Conservation (phyloP, 2,888 invertebrate species). For the Erebia ligea region DNA sequence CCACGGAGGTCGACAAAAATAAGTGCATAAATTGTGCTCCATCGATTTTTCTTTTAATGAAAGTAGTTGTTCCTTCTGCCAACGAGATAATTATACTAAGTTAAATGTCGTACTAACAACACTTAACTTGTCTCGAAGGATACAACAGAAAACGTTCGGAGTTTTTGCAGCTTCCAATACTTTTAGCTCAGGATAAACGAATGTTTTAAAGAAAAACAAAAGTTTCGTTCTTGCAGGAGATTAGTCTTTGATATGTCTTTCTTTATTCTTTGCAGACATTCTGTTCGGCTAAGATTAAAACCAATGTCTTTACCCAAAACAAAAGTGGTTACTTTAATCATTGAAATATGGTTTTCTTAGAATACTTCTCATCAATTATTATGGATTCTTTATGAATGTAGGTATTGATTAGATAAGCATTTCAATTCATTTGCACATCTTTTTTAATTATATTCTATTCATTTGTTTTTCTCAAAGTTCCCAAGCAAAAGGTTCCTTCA, state of each 20-base stretch:
- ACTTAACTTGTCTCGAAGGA: neutral
- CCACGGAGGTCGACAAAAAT: too few relatives aligned
- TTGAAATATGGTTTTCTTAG: neutral
- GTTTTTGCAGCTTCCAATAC: conserved; percentile 2
- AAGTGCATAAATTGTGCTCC: too few relatives aligned
- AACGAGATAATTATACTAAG: neutral
- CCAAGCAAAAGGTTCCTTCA: too few relatives aligned
- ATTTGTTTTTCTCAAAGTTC: too few relatives aligned
- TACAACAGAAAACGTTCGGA: neutral
- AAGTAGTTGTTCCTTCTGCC: neutral
- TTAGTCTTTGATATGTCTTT: neutral
- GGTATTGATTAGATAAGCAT: too few relatives aligned
- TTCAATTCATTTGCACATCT: too few relatives aligned
- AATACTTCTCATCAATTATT: neutral
- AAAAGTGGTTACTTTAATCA: neutral
- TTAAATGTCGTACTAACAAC: conserved; percentile 1
- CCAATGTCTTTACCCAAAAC: neutral
- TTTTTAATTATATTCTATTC: too few relatives aligned
- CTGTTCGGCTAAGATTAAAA: neutral
- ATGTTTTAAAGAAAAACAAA: conserved; percentile 6
- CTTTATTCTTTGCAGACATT: neutral
- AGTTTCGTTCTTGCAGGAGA: neutral
- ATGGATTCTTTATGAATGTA: too few relatives aligned
- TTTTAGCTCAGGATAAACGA: neutral
- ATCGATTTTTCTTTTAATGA: neutral